phyloP scores from a whole-genome alignment of 1,140 invertebrate genomes.

The Cydia amplana region DNA sequence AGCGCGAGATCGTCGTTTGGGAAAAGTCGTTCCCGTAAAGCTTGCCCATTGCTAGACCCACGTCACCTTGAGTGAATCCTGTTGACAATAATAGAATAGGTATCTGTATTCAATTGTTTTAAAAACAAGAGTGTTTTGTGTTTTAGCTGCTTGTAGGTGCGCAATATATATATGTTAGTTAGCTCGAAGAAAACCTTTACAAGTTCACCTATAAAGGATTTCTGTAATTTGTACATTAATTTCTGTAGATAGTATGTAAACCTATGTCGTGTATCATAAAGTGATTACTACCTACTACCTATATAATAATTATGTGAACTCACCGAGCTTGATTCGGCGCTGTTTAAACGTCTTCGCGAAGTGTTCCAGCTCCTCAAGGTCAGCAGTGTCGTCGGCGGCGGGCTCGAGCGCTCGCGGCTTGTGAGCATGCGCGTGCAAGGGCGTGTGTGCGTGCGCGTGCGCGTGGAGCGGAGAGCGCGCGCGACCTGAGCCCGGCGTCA shows the following conservation, averaged over 20 bases:
- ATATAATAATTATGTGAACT: slow-evolving; percentile 32
- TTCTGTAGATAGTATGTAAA: too few species aligned
- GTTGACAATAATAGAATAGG: slow-evolving; percentile 31
- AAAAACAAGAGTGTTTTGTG: neutral
- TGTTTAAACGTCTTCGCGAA: slow-evolving; percentile 99
- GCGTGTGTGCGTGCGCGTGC: slow-evolving; percentile 76
- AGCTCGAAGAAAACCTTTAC: neutral
- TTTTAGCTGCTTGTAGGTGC: neutral
- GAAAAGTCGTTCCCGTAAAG: slow-evolving; percentile 99
- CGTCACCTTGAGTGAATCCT: slow-evolving; percentile 99
- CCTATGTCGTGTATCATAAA: too few species aligned
- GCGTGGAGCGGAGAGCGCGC: slow-evolving; percentile 77
- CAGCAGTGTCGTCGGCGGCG: slow-evolving; percentile 92
- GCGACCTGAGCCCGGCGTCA: slow-evolving; percentile 53
- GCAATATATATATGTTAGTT: neutral
- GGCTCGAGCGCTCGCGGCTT: slow-evolving; percentile 84
- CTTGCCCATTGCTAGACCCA: slow-evolving; percentile 98
- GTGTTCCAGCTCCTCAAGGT: slow-evolving; percentile 96
- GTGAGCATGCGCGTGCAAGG: slow-evolving; percentile 80
- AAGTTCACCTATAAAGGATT: too few species aligned
- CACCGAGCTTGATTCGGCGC: slow-evolving; percentile 91
- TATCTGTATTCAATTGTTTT: neutral
- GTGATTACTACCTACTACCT: too few species aligned
- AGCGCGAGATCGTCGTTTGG: slow-evolving; percentile 98
- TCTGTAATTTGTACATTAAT: too few species aligned